phyloP scores from a whole-genome alignment of 2,113 vertebrate genomes.

The Podarcis cretensis region DNA sequence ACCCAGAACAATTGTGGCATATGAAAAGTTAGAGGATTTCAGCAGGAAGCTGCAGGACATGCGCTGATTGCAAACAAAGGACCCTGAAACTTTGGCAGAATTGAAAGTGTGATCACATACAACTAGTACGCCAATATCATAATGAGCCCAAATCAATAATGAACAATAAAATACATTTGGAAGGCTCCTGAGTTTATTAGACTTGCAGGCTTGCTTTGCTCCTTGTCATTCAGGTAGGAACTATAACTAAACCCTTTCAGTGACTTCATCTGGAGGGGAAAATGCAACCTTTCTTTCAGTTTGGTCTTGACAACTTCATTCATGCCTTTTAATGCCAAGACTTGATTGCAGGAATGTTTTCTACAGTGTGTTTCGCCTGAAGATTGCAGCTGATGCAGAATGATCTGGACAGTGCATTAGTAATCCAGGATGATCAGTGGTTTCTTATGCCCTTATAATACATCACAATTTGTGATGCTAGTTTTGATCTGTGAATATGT shows the following conservation, averaged over 20 bases:
- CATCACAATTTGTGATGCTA: neutral
- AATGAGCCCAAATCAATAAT: neutral
- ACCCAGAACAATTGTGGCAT: too few relatives aligned
- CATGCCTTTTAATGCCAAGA: neutral
- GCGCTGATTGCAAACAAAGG: too few relatives aligned
- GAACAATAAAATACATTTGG: neutral
- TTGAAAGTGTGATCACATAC: too few relatives aligned
- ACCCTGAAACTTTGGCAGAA: too few relatives aligned
- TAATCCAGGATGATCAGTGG: neutral
- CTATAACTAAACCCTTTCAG: neutral
- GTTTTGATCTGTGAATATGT: neutral
- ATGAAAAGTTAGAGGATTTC: too few relatives aligned
- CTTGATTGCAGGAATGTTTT: neutral
- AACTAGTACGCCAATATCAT: too few relatives aligned
- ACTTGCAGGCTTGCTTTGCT: neutral
- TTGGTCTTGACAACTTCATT: neutral
- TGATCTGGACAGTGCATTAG: neutral
- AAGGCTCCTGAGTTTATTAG: neutral
- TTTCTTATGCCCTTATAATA: neutral
- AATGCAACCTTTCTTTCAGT: neutral
- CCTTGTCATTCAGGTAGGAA: neutral
- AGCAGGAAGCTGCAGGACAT: too few relatives aligned
- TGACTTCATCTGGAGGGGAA: neutral
- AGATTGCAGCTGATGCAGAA: neutral
- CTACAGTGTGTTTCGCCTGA: neutral